A percentile compares a stretch with the other conserved stretches of the same genome.
Conservation (phyloP, 1,140 invertebrate genomes). For the Drosophila nikananu region DNA sequence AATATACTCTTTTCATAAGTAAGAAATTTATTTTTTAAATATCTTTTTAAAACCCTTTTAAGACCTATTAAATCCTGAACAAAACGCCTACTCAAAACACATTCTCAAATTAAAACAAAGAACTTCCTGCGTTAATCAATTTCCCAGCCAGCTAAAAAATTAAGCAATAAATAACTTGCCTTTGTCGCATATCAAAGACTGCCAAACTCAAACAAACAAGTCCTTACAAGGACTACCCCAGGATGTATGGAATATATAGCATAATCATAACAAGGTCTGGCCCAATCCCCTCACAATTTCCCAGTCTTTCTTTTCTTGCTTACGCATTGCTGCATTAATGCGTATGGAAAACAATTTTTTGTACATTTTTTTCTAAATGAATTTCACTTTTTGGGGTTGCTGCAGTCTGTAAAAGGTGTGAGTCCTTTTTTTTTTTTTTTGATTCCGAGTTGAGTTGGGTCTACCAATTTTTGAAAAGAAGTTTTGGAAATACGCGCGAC, state of each 20-base stretch:
- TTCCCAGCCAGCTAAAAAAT: constrained; percentile 10
- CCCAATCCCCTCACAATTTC: constrained; percentile 5
- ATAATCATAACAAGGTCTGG: constrained; percentile 39
- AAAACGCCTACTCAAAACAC: too few relatives aligned
- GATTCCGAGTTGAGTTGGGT: constrained; percentile 18
- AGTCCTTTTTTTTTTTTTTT: constrained; percentile 1
- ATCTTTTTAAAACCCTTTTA: too few relatives aligned
- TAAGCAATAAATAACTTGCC: constrained; percentile 33
- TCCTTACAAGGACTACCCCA: constrained; percentile 33
- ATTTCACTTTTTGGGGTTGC: constrained; percentile 57
- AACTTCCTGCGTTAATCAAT: constrained; percentile 41
- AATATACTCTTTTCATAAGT: neutral
- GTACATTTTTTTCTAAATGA: constrained; percentile 35
- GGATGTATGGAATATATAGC: neutral
- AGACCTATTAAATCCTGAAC: too few relatives aligned
- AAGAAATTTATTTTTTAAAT: too few relatives aligned
- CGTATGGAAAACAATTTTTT: constrained; percentile 75
- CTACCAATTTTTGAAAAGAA: constrained; percentile 59
- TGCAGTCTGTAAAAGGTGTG: constrained; percentile 32
- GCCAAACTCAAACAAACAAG: constrained; percentile 1
- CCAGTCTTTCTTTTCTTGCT: constrained; percentile 16
- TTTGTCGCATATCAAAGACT: constrained; percentile 42
- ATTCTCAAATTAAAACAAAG: constrained; percentile 18
- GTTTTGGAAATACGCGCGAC: constrained; percentile 50
- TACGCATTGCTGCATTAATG: constrained; percentile 82